Conservation (phyloP, 1,140 invertebrate genomes). For the Anastrepha ludens region DNA sequence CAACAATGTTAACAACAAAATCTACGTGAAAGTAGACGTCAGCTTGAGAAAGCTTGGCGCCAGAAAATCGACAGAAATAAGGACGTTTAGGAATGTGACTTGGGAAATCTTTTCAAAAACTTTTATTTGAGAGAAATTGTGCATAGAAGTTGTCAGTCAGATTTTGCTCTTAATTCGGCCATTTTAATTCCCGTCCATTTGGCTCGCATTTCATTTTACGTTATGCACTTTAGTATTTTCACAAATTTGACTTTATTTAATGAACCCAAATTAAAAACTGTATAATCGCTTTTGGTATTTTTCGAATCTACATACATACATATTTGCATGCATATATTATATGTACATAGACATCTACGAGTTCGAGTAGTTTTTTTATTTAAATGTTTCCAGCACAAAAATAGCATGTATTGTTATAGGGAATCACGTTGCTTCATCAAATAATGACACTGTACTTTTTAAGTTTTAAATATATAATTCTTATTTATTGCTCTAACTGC, state of each 20-base stretch:
- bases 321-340: too few species aligned
- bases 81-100: background rate
- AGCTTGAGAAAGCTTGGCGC: background rate
- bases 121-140: constrained; percentile 25
- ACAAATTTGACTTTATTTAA: background rate
- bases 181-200: background rate
- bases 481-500: too few species aligned
- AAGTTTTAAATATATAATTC: too few species aligned
- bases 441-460: too few species aligned
- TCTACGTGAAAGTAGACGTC: background rate
- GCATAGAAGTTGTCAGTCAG: background rate
- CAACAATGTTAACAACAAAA: constrained; percentile 1
- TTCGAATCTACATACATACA: too few species aligned
- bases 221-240: background rate
- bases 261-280: background rate
- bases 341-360: too few species aligned
- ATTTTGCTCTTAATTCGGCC: constrained; percentile 7
- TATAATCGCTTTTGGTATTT: too few species aligned
- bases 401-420: too few species aligned
- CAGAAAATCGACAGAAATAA: background rate
- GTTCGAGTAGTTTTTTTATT: too few species aligned
- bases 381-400: too few species aligned
- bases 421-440: too few species aligned
- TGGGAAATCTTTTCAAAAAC: background rate
- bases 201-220: background rate